phyloP scores from a whole-genome alignment of 2,113 vertebrate genomes.

The Pterocles orientalis region DNA sequence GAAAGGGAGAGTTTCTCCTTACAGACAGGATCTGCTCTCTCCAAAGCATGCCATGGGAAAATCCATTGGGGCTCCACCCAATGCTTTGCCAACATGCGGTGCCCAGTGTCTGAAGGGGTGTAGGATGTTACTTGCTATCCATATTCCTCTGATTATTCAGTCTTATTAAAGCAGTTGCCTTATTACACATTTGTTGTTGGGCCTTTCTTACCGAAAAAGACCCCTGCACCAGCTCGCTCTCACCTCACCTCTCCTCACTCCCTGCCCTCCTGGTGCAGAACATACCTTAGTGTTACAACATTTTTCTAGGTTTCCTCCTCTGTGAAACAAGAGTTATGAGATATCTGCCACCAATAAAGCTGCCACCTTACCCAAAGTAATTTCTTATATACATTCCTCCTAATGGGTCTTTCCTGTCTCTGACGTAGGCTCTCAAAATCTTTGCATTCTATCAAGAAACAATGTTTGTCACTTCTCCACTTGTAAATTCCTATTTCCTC shows the following conservation, averaged over 20 bases:
- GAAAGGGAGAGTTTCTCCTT: background rate
- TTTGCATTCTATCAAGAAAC: background rate
- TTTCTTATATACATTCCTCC: background rate
- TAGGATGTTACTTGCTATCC: background rate
- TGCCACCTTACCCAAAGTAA: background rate
- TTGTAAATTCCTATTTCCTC: background rate
- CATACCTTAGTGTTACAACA: background rate
- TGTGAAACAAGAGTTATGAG: background rate
- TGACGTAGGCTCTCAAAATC: background rate
- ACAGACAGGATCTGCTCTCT: background rate
- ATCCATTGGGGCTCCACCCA: rapidly evolving
- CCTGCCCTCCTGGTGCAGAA: rapidly evolving
- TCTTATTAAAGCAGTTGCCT: background rate
- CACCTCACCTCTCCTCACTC: background rate
- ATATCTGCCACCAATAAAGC: background rate
- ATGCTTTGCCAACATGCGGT: rapidly evolving
- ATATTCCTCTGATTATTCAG: background rate
- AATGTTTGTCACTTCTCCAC: background rate
- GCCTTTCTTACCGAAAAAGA: background rate
- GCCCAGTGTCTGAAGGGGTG: background rate
- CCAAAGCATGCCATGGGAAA: rapidly evolving
- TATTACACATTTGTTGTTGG: background rate
- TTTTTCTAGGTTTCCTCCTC: background rate
- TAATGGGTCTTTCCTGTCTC: background rate
- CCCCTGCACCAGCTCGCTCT: rapidly evolving